Evolutionary conservation across 2,797 vertebrate species (phyloP).

Genomic region (Pipistrellus pipistrellus): DNA sequence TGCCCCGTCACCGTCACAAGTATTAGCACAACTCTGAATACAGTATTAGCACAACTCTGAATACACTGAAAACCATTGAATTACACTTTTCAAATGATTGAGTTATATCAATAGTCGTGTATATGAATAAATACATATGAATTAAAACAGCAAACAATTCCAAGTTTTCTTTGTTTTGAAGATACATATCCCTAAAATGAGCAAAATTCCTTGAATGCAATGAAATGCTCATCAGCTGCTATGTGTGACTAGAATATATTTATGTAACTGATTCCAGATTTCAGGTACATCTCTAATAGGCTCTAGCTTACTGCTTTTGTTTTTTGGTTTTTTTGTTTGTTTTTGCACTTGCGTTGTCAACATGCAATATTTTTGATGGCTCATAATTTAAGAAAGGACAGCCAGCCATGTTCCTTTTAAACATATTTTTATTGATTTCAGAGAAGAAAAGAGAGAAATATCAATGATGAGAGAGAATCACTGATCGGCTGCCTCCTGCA

Average conservation of each 20-base stretch:
- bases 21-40: neutral
- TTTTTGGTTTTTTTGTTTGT: neutral
- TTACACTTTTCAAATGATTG: neutral
- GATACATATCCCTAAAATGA: neutral
- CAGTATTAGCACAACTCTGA: neutral
- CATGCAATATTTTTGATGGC: neutral
- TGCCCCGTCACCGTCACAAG: neutral
- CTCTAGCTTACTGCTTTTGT: neutral
- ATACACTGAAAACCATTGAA: neutral
- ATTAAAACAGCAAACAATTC: neutral
- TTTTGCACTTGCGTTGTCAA: neutral
- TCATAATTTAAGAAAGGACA: neutral
- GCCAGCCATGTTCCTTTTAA: conserved; percentile 1
- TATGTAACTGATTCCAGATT: neutral
- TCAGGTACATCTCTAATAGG: neutral
- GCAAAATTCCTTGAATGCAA: neutral
- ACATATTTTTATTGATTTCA: too few relatives aligned
- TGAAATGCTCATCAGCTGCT: neutral
- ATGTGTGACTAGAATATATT: neutral
- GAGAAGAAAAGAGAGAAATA: too few relatives aligned
- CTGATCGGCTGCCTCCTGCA: too few relatives aligned
- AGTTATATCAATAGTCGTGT: neutral
- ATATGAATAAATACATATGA: neutral
- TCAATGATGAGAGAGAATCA: too few relatives aligned
- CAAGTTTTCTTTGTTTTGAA: neutral